These are phyloP conservation scores for Dicrostonyx torquatus DNA, from an alignment of 2,797 vertebrate species.

Conservation along the genomic window DNA sequence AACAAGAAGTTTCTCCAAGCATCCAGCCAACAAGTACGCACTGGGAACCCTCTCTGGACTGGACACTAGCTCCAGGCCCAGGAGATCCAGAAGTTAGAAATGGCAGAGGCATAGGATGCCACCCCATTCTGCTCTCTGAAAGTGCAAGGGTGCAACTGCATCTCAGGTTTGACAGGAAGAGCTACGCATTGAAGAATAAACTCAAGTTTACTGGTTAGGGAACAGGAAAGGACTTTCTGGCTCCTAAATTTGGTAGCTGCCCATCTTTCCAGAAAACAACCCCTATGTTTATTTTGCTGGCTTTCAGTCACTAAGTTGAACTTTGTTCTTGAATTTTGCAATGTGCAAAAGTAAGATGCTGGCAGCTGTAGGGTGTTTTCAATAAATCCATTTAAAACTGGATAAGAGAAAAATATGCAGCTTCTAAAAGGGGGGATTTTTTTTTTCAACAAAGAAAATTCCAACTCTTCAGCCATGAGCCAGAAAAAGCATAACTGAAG, in stretches of 20 bases:
- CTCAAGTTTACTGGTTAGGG: slow-evolving; percentile 45
- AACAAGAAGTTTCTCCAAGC: background rate
- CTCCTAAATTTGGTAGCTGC: background rate
- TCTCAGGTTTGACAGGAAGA: background rate
- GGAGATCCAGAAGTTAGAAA: background rate
- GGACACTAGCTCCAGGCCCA: background rate
- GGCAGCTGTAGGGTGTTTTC: slow-evolving; percentile 50
- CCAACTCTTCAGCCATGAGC: background rate
- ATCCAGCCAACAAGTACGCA: background rate
- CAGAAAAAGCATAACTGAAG: slow-evolving; percentile 47
- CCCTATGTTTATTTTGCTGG: background rate
- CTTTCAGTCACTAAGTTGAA: slow-evolving; percentile 7
- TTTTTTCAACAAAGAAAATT: background rate
- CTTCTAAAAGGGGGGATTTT: background rate
- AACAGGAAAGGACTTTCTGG: background rate
- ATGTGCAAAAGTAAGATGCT: slow-evolving; percentile 57
- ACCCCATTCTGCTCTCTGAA: background rate
- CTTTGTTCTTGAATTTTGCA: slow-evolving; percentile 58
- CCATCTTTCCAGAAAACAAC: background rate
- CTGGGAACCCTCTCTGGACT: background rate
- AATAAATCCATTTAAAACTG: slow-evolving; percentile 62
- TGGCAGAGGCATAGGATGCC: rapidly evolving
- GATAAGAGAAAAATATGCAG: slow-evolving; percentile 28
- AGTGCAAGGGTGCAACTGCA: background rate
- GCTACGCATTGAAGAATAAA: background rate